Conservation (phyloP, 2,888 invertebrate genomes). For the Clostera curtula region DNA sequence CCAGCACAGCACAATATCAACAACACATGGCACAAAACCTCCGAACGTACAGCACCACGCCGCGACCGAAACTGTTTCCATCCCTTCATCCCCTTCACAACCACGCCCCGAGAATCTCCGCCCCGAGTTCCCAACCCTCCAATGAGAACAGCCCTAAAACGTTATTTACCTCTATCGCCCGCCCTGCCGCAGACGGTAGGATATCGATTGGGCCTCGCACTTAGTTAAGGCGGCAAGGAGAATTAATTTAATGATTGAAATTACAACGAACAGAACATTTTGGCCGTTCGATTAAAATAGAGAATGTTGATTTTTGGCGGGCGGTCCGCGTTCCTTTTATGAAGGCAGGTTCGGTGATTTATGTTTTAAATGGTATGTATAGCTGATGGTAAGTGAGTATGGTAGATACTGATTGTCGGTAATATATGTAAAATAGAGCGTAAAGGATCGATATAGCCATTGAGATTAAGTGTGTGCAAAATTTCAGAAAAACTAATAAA, state of each 20-base stretch:
- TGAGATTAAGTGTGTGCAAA: no score
- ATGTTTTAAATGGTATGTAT: no score
- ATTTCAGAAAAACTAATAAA: no score
- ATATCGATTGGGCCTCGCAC: conserved; percentile 67
- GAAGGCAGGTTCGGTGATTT: no score
- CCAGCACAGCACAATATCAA: no score
- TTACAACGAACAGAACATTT: conserved; percentile 56
- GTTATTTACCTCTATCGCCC: conserved; percentile 64
- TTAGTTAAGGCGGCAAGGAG: conserved; percentile 67
- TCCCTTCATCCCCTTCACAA: conserved; percentile 25
- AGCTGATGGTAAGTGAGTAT: no score
- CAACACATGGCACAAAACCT: no score
- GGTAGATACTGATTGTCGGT: no score
- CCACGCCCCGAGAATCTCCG: conserved; percentile 34
- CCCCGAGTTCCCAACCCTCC: conserved; percentile 30
- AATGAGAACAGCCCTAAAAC: conserved; percentile 41
- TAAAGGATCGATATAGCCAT: no score
- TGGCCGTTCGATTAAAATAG: conserved; percentile 55
- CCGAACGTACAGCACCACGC: conserved; percentile 9
- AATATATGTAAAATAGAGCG: no score
- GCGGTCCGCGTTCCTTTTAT: conserved; percentile 16
- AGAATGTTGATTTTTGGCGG: conserved; percentile 26
- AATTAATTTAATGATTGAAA: conserved; percentile 73
- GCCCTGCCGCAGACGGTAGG: conserved; percentile 51
- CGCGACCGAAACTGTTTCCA: conserved; percentile 16